Conservation (phyloP, 2,113 vertebrate genomes). For the Pionites leucogaster region DNA sequence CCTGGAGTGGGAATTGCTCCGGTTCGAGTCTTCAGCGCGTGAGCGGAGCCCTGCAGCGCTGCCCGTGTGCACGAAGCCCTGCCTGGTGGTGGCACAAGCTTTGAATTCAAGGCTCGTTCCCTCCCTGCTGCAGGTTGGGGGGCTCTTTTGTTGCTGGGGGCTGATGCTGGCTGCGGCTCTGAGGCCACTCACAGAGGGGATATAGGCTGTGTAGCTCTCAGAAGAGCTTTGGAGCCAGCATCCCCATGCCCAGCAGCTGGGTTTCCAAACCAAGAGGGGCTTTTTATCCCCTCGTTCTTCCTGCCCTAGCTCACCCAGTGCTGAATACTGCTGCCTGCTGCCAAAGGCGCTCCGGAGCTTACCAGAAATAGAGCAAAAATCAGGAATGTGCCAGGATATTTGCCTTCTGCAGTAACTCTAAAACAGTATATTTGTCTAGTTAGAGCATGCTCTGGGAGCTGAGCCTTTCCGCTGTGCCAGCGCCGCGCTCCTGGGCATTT, state of each 20-base stretch:
- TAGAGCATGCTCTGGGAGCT: neutral
- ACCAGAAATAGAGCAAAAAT: slow-evolving; percentile 7
- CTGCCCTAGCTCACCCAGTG: neutral
- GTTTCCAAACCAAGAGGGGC: neutral
- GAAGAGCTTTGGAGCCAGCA: neutral
- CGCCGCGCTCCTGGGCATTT: neutral
- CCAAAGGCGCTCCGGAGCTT: neutral
- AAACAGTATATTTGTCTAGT: neutral
- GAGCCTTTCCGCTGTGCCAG: neutral
- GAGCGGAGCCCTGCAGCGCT: neutral
- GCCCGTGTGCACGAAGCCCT: accelerated
- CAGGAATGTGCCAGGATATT: neutral
- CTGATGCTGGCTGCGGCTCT: neutral
- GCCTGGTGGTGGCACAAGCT: neutral
- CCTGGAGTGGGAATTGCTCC: accelerated
- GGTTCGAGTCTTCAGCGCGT: neutral
- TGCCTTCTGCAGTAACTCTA: neutral
- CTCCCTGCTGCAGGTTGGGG: neutral
- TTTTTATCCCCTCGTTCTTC: neutral
- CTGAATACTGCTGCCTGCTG: neutral
- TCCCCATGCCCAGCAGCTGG: neutral
- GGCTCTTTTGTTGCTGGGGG: neutral
- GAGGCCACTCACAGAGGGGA: neutral
- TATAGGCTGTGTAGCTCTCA: neutral
- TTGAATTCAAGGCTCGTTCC: neutral